Evolutionary conservation across 2,797 vertebrate species (phyloP).

Genomic region (Bradypodion pumilum): DNA sequence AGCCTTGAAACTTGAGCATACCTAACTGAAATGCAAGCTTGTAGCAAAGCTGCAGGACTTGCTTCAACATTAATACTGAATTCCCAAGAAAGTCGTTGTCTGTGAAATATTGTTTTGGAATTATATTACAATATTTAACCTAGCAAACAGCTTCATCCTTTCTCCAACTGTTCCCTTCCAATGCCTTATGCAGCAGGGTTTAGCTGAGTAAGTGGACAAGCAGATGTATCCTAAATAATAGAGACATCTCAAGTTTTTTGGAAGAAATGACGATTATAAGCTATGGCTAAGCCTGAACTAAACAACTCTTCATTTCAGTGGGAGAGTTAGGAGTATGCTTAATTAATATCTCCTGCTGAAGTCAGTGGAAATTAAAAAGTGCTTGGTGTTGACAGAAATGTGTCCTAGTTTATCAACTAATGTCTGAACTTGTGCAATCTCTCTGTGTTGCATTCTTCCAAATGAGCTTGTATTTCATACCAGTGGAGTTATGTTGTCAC

Average conservation of each 20-base stretch:
- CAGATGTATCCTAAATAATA: not conserved
- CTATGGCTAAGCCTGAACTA: not conserved
- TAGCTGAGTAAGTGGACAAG: not conserved
- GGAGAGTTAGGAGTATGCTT: not conserved
- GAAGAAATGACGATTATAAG: not conserved
- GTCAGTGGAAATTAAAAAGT: not conserved
- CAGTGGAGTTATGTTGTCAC: too few species aligned
- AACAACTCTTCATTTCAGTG: not conserved
- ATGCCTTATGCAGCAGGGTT: not conserved
- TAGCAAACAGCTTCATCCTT: too few species aligned
- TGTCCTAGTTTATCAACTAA: not conserved
- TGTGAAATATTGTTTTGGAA: not conserved
- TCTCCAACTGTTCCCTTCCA: not conserved
- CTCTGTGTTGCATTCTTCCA: too few species aligned
- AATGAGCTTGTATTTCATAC: too few species aligned
- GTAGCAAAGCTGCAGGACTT: not conserved
- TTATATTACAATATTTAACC: not conserved
- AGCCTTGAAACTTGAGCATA: not conserved
- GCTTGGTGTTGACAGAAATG: not conserved
- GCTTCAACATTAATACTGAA: not conserved
- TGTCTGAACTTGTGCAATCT: not conserved
- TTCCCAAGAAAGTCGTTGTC: not conserved
- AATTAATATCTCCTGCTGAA: not conserved
- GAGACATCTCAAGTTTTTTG: not conserved
- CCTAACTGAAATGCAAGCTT: not conserved